Evolutionary conservation across 2,797 vertebrate species (phyloP), one percentile per base, ranked within the genome.

Genomic region (Squalus acanthias): DNA sequence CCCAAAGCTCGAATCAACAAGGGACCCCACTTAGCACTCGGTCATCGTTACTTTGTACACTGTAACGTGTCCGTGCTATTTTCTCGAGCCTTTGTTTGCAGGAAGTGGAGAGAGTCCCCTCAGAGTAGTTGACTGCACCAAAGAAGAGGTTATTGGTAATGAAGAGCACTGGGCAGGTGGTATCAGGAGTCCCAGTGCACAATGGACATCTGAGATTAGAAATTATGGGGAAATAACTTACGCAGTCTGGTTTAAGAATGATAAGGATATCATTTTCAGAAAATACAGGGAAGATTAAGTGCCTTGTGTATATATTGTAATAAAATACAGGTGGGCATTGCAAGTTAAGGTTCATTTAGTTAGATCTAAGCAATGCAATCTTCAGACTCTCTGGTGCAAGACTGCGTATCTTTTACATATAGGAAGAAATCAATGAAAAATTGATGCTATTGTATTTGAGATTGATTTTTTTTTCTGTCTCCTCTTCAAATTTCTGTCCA

Each of bases 201-300:
- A n/a, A 70, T 50, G 67, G 67, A 70, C 26, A 72, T 29, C 69
- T 53, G 69, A 74, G 69, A 50, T 53, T 53, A 29, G 50, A 24
- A 46, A 69, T 95, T 46, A 72, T n/a, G 39, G 67, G 22, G 63
- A n/a, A 76, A 57, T 76, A 76, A 95, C 50, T 74, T 72, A 22
- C 50, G 53, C 29, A n/a, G 46, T 76, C 72, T 76, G 69, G 4
- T 53, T 72, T 50, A 57, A 72, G 93, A 72, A 95, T 95, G 29
- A 46, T 53, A 67, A 95, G 69, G 50, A 53, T 95, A 57, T 76
- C 72, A 60, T 95, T 95, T 95, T 95, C 20, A n/a, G 29, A 76
- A 95, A 95, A 60, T 20, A 7, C 26, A 76, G 70, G 53, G 72
- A 60, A 20, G 72, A 74, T 50, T 29, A 72, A 74, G 5, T 65